Evolutionary conservation across 2,113 vertebrate genomes (phyloP).

Genomic region (Xenopus tropicalis): UCB_Xtro_10.0 CM004449.2:49330001-49330500

Average conservation of each 20-base stretch:
- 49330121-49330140: conserved; percentile 69
- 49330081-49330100: conserved; percentile 43
- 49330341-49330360: too few species aligned
- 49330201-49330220: conserved; percentile 6
- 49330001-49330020: too few species aligned
- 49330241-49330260: neutral
- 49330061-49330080: neutral
- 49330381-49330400: neutral
- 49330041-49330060: too few species aligned
- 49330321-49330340: neutral
- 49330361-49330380: neutral
- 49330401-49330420: too few species aligned
- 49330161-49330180: conserved; percentile 34
- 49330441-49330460: too few species aligned
- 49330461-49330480: too few species aligned
- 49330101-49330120: conserved; percentile 55
- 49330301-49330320: neutral
- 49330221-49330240: conserved; percentile 19
- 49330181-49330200: conserved; percentile 61
- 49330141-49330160: conserved; percentile 62
- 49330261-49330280: conserved; percentile 18
- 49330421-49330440: too few species aligned
- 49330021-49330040: too few species aligned
- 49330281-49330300: conserved; percentile 10
- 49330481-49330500: too few species aligned